phyloP scores from a whole-genome alignment of 2,888 invertebrate species.

The Caenorhabditis panamensis region DNA sequence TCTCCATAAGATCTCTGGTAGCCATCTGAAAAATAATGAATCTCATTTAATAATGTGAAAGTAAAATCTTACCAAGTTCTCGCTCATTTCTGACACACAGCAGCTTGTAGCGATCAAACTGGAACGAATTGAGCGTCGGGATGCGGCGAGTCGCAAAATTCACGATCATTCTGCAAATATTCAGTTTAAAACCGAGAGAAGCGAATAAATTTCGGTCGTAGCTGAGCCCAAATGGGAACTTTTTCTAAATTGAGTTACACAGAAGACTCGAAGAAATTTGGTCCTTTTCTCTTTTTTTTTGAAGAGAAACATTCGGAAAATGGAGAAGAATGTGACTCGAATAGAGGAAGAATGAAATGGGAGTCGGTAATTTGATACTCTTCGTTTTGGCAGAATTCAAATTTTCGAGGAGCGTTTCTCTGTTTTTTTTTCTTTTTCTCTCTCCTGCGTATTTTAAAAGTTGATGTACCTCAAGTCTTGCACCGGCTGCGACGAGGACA shows the following conservation, averaged over 20 bases:
- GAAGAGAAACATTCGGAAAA: not conserved
- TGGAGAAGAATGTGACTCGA: not conserved
- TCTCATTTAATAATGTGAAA: not conserved
- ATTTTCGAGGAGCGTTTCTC: not conserved
- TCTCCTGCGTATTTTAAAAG: constrained; percentile 5
- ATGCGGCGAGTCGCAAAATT: constrained; percentile 59
- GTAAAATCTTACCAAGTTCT: constrained; percentile 32
- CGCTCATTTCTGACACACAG: constrained; percentile 58
- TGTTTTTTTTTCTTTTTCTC: constrained; percentile 1
- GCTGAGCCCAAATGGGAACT: constrained; percentile 1
- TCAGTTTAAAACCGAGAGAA: not conserved
- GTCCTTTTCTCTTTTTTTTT: not conserved
- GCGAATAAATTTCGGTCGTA: not conserved
- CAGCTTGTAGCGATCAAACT: constrained; percentile 56
- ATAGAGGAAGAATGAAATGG: not conserved
- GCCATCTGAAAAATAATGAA: constrained; percentile 34
- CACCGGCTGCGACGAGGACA: constrained; percentile 47
- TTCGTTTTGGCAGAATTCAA: not conserved
- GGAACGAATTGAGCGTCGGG: constrained; percentile 45
- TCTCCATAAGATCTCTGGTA: constrained; percentile 55
- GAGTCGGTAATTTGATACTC: not conserved
- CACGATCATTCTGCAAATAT: constrained; percentile 59
- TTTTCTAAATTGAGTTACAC: not conserved
- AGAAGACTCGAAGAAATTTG: not conserved
- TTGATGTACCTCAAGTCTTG: constrained; percentile 60